Percentiles rank a stretch among this genome's conserved stretches.
These are phyloP conservation scores for Noctilio leporinus DNA, from an alignment of 2,113 vertebrate genomes.

Conservation along the genomic window DNA sequence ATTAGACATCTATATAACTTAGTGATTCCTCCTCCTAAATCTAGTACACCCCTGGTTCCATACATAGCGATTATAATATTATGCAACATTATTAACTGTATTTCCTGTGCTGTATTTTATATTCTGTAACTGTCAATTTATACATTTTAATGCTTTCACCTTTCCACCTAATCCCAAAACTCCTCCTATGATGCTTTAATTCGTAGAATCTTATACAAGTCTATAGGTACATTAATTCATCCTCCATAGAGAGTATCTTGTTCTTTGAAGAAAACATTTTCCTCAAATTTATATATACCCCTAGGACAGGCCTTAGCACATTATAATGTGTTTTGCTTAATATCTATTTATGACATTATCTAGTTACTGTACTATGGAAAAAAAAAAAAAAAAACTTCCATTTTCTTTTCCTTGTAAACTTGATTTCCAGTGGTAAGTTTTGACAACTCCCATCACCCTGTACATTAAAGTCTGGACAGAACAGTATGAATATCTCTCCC, in stretches of 20 bases:
- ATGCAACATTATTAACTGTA: background rate
- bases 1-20: background rate
- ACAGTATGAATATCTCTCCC: background rate
- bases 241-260: background rate
- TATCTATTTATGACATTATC: background rate
- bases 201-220: background rate
- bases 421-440: background rate
- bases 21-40: background rate
- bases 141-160: background rate
- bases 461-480: background rate
- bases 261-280: background rate
- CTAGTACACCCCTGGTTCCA: too few species aligned
- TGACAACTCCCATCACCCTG: background rate
- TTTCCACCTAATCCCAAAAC: background rate
- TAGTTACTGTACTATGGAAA: background rate
- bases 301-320: background rate
- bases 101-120: background rate
- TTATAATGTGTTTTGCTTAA: background rate
- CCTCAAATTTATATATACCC: background rate
- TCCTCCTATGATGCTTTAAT: background rate
- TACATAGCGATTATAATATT: background rate
- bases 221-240: background rate
- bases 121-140: background rate
- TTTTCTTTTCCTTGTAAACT: constrained; percentile 17
- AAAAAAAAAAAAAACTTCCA: background rate